phyloP scores from a whole-genome alignment of 2,797 vertebrate genomes.

The Microctenopoma stevenorrisi region DNA sequence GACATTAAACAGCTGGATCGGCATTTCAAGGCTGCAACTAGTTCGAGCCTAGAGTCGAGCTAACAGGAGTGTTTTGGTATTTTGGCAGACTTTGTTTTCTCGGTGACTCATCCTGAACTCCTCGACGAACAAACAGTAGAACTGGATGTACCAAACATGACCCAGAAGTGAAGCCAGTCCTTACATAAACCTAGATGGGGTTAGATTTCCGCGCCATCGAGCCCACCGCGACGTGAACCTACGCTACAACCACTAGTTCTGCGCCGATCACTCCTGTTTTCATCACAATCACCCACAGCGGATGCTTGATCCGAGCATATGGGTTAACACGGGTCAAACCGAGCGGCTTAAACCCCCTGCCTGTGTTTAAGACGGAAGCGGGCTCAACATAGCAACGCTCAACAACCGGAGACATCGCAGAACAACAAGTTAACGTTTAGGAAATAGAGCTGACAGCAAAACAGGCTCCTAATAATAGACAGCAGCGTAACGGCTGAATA shows the following conservation, averaged over 20 bases:
- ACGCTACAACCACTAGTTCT: not conserved
- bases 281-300: constrained; percentile 15
- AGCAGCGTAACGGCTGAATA: constrained; percentile 45
- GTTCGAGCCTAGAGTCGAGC: constrained; percentile 3
- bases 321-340: not conserved
- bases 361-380: not conserved
- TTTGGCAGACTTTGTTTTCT: constrained; percentile 47
- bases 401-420: constrained; percentile 1
- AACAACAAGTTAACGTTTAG: constrained; percentile 50
- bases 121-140: constrained; percentile 52
- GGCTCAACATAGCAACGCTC: not conserved
- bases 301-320: constrained; percentile 10
- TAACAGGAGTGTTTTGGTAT: constrained; percentile 12
- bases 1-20: not conserved
- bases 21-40: not conserved
- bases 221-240: no score
- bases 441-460: constrained; percentile 61
- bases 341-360: not conserved
- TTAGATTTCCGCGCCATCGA: constrained; percentile 44
- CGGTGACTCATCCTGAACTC: constrained; percentile 76
- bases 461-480: constrained; percentile 65
- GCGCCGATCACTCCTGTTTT: constrained; percentile 38
- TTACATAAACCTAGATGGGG: constrained; percentile 60
- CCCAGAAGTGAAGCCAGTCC: constrained; percentile 63
- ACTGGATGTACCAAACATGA: constrained; percentile 77